Conservation (phyloP, 2,113 vertebrate genomes). For the Triplophysa tibetana region DNA sequence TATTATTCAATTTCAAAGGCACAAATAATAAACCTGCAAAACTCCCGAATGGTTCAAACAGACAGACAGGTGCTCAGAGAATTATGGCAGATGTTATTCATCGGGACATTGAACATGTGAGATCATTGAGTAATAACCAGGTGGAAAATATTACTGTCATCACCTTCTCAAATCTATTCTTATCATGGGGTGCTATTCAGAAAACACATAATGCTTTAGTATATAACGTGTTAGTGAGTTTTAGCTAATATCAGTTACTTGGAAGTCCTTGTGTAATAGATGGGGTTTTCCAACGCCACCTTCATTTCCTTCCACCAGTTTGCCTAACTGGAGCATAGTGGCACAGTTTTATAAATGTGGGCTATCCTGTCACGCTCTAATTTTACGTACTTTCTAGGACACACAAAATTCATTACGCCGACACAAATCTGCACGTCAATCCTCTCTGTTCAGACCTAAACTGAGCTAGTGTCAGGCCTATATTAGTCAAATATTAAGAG, state of each 20-base stretch:
- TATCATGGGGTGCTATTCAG: background rate
- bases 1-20: too few relatives aligned
- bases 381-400: background rate
- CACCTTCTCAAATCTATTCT: background rate
- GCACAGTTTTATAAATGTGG: background rate
- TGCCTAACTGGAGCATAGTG: background rate
- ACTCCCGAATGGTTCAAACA: too few relatives aligned
- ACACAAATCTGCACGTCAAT: background rate
- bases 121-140: background rate
- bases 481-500: too few relatives aligned
- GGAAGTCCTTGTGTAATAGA: too few relatives aligned
- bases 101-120: background rate
- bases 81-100: background rate
- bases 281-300: too few relatives aligned
- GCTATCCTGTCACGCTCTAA: background rate
- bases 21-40: too few relatives aligned
- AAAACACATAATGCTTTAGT: background rate
- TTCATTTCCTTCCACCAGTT: too few relatives aligned
- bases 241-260: background rate
- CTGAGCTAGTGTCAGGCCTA: background rate
- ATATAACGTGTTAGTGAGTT: background rate
- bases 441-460: background rate
- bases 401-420: background rate
- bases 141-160: background rate
- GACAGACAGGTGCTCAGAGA: background rate